These are phyloP conservation scores for Sebastes minor DNA, from an alignment of 2,797 vertebrate species.

Conservation along the genomic window DNA sequence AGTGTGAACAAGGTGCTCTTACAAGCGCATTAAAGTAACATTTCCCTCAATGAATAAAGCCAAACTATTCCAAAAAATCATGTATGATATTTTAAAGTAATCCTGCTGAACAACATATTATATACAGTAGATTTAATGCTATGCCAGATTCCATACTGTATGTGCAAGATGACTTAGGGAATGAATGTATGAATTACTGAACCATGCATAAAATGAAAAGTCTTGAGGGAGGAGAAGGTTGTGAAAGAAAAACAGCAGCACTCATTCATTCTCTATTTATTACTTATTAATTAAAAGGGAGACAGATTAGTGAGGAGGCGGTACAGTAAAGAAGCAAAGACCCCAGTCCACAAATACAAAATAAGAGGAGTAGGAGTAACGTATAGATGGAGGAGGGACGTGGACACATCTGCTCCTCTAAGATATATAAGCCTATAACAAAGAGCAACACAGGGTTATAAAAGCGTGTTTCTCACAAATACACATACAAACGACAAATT, in stretches of 20 bases:
- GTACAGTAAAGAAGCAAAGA: not conserved
- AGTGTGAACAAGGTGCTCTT: not conserved
- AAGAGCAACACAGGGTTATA: not conserved
- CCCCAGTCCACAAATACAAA: not conserved
- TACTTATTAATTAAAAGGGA: constrained; percentile 14
- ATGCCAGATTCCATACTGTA: not conserved
- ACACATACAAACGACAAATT: constrained; percentile 29
- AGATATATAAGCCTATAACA: constrained; percentile 21
- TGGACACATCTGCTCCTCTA: constrained; percentile 25
- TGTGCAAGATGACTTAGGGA: not conserved
- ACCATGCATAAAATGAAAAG: not conserved
- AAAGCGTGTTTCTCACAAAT: not conserved
- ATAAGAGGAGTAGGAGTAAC: not conserved
- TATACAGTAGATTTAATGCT: not conserved
- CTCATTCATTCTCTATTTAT: constrained; percentile 11
- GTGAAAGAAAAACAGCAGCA: not conserved
- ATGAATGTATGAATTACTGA: not conserved
- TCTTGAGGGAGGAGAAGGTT: not conserved
- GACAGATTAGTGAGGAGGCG: not conserved
- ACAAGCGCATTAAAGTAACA: not conserved
- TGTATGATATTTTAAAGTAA: not conserved
- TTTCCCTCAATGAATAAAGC: not conserved
- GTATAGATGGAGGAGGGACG: not conserved
- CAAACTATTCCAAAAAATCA: not conserved
- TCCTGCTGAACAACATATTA: not conserved